phyloP scores from a whole-genome alignment of 2,797 vertebrate genomes.

The Lophius americanus region DNA sequence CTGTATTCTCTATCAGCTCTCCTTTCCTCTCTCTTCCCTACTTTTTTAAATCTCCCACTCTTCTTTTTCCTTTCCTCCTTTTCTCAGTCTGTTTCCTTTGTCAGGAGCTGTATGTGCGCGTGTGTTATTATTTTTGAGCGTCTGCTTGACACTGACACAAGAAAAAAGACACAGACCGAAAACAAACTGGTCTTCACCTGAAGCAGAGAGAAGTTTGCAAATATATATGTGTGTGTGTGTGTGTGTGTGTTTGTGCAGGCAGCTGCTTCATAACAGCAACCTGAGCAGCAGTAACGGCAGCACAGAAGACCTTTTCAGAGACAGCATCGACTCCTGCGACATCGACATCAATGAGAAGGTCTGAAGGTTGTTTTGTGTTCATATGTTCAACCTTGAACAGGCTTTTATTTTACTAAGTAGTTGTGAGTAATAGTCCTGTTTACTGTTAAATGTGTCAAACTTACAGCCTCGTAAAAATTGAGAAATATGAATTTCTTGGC shows the following conservation, averaged over 20 bases:
- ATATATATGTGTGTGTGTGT: constrained; percentile 23
- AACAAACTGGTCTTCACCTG: constrained; percentile 38
- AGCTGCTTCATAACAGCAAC: constrained; percentile 96
- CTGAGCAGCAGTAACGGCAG: constrained; percentile 97
- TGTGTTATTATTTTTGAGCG: neutral
- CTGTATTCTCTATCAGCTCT: constrained; percentile 41
- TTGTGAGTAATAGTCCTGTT: neutral
- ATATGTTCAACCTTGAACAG: neutral
- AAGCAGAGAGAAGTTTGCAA: constrained; percentile 19
- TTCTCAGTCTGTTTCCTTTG: neutral
- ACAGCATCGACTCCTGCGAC: constrained; percentile 96
- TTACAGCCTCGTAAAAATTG: too few relatives aligned
- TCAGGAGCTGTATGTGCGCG: constrained; percentile 4
- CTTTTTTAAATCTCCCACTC: constrained; percentile 3
- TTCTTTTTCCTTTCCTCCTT: neutral
- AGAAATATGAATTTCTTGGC: too few relatives aligned
- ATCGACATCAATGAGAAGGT: constrained; percentile 97
- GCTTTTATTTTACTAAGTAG: neutral
- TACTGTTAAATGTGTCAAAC: too few relatives aligned
- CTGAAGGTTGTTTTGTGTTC: constrained; percentile 13
- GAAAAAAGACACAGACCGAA: neutral
- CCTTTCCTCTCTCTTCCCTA: constrained; percentile 12
- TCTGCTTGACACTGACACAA: constrained; percentile 11
- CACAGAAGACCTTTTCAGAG: constrained; percentile 95
- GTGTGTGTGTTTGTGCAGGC: constrained; percentile 79